Percentiles rank a stretch among this genome's conserved stretches.
phyloP scores from a whole-genome alignment of 2,888 invertebrate species.

The Leucoptera coffeella region DNA sequence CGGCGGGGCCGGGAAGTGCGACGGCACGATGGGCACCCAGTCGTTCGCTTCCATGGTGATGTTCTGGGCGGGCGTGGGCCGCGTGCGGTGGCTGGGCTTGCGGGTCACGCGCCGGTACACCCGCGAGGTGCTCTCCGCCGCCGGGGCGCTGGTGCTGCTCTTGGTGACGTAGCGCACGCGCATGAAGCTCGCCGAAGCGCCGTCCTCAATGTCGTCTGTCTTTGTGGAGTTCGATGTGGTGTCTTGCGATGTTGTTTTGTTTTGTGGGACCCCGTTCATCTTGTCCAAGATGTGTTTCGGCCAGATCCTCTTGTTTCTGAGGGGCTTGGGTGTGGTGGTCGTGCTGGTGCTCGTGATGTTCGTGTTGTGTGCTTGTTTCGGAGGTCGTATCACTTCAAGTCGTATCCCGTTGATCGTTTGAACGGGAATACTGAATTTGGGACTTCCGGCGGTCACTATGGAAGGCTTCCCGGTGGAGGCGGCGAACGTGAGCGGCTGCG shows the following conservation, averaged over 20 bases:
- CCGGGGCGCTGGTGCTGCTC: constrained; percentile 10
- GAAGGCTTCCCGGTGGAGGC: constrained; percentile 19
- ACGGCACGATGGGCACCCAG: constrained; percentile 40
- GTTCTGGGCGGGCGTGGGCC: constrained; percentile 3
- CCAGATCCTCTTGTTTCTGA: constrained; percentile 44
- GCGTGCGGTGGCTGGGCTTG: constrained; percentile 18
- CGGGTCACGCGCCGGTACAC: constrained; percentile 35
- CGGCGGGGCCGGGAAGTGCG: constrained; percentile 15
- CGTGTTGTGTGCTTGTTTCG: constrained; percentile 14
- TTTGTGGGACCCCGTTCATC: constrained; percentile 12
- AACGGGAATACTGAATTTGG: constrained; percentile 27
- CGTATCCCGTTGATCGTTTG: constrained; percentile 36
- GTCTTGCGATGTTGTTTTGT: constrained; percentile 6
- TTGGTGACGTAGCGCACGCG: constrained; percentile 1
- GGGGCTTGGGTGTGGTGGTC: constrained; percentile 23
- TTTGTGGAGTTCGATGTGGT: constrained; percentile 12
- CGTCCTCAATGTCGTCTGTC: constrained; percentile 11
- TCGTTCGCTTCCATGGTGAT: constrained; percentile 21
- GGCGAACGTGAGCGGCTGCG: constrained; percentile 15
- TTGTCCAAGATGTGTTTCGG: constrained; percentile 25
- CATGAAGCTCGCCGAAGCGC: constrained; percentile 1
- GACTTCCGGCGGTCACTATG: constrained; percentile 14
- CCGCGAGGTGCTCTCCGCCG: constrained; percentile 11
- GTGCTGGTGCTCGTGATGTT: constrained; percentile 15
- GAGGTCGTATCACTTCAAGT: constrained; percentile 26